Conservation (phyloP, 2,888 invertebrate species). For the Zaprionus bogoriensis region DNA sequence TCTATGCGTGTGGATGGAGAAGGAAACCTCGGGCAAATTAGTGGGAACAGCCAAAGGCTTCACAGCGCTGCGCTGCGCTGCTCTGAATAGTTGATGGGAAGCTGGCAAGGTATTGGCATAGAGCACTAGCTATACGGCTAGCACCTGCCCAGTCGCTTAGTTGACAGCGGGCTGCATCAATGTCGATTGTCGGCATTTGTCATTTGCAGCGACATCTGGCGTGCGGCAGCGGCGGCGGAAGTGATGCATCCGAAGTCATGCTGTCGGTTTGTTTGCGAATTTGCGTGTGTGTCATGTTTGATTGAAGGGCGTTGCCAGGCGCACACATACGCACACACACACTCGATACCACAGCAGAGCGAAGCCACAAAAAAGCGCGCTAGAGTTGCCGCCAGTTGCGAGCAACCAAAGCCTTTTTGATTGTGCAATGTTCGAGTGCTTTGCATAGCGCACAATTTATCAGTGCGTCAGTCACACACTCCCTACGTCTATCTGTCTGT, state of each 20-base stretch:
- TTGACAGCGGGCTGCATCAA: too few relatives aligned
- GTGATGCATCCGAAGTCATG: constrained; percentile 41
- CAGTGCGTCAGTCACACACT: constrained; percentile 30
- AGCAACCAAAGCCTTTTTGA: constrained; percentile 18
- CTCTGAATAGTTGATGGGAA: neutral
- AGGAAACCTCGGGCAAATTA: constrained; percentile 49
- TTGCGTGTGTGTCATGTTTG: constrained; percentile 56
- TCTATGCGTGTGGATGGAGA: constrained; percentile 20
- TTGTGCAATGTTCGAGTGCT: constrained; percentile 39
- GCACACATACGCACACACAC: neutral
- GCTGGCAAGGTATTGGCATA: constrained; percentile 1
- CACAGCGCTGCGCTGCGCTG: too few relatives aligned
- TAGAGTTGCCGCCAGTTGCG: constrained; percentile 6
- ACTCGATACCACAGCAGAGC: neutral
- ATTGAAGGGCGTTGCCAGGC: constrained; percentile 65
- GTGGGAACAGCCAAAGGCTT: constrained; percentile 26
- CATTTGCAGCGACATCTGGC: constrained; percentile 60
- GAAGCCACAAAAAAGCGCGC: neutral
- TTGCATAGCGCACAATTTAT: constrained; percentile 37
- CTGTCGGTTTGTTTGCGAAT: constrained; percentile 55
- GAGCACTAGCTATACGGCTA: too few relatives aligned
- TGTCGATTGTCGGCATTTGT: constrained; percentile 67
- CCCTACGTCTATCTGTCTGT: constrained; percentile 9
- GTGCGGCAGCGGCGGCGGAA: constrained; percentile 16
- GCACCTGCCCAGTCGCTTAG: too few relatives aligned